Evolutionary conservation across 2,888 invertebrate species (phyloP).

Genomic region (Leptinotarsa peninsularis): DNA sequence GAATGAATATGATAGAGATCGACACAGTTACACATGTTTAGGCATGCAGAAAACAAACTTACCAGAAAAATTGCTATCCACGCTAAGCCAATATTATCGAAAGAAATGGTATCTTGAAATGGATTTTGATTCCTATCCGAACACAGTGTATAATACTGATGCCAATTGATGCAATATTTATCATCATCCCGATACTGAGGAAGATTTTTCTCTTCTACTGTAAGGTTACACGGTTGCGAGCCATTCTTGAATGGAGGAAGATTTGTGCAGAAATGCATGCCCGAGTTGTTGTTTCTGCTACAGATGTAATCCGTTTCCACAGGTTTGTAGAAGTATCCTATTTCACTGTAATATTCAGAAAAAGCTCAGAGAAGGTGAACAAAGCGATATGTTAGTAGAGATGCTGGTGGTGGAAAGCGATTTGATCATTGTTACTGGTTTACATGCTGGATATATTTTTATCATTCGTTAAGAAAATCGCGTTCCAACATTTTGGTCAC

Average conservation of each 20-base stretch:
- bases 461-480: neutral
- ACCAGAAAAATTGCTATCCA: conserved; percentile 99
- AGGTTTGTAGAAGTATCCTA: conserved; percentile 79
- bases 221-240: conserved; percentile 81
- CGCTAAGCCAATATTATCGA: conserved; percentile 99
- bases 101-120: conserved; percentile 98
- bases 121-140: conserved; percentile 94
- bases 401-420: conserved; percentile 6
- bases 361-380: conserved; percentile 26
- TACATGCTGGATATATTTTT: neutral
- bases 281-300: conserved; percentile 90
- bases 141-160: conserved; percentile 97
- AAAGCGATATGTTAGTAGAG: neutral
- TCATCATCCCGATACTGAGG: conserved; percentile 55
- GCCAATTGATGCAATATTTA: conserved; percentile 96
- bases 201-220: conserved; percentile 62
- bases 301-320: conserved; percentile 98
- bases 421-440: neutral
- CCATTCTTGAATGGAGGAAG: conserved; percentile 85
- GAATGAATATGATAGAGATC: too few species aligned
- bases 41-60: conserved; percentile 65
- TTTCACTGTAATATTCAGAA: conserved; percentile 67
- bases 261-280: conserved; percentile 91
- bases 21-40: neutral
- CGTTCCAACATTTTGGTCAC: neutral